Percentiles rank a stretch among this genome's conserved stretches.
phyloP scores from a whole-genome alignment of 2,797 vertebrate species.

The Macropus fuliginosus region DNA sequence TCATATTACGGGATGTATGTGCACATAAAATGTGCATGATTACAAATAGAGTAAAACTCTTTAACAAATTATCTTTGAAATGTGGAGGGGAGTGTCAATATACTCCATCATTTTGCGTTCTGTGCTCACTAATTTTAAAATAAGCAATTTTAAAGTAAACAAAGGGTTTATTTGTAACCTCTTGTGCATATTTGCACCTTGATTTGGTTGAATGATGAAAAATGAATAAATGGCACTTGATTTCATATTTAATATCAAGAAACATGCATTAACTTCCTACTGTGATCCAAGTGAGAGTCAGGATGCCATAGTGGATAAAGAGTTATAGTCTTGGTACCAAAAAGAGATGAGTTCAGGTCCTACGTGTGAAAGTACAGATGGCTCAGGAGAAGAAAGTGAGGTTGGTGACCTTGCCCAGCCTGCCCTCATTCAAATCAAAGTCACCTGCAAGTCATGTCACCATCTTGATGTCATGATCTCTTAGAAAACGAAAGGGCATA shows the following conservation, averaged over 20 bases:
- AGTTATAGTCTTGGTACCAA: background rate
- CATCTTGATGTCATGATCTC: too few species aligned
- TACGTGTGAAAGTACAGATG: background rate
- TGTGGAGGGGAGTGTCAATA: background rate
- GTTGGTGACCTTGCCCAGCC: too few species aligned
- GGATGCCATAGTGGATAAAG: background rate
- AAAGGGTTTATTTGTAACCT: background rate
- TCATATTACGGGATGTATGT: slow-evolving; percentile 36
- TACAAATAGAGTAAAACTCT: slow-evolving; percentile 42
- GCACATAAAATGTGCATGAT: background rate
- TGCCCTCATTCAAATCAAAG: too few species aligned
- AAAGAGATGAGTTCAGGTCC: background rate
- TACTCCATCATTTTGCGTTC: background rate
- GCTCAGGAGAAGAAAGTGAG: too few species aligned
- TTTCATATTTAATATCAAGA: background rate
- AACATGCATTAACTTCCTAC: background rate
- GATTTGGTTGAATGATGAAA: background rate
- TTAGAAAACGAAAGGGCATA: too few species aligned
- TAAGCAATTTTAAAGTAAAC: background rate
- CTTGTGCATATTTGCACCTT: background rate
- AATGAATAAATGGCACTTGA: background rate
- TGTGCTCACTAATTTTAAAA: background rate
- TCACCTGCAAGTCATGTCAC: too few species aligned
- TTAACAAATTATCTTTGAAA: background rate
- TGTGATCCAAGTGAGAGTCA: background rate